Evolutionary conservation across 2,113 vertebrate species (phyloP).

Genomic region (Diadophis punctatus): DNA sequence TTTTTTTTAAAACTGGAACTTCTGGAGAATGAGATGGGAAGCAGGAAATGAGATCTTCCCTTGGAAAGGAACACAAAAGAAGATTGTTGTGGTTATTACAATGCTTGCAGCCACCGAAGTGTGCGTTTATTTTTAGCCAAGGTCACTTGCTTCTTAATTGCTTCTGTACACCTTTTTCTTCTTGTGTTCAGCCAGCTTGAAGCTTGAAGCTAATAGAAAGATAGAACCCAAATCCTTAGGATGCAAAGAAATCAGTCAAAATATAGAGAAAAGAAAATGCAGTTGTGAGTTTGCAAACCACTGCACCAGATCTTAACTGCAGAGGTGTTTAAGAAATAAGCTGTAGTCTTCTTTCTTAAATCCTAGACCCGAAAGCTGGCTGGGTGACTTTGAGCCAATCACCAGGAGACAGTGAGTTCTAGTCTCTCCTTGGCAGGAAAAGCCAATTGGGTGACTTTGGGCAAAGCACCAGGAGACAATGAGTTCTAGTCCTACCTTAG

Average conservation of each 20-base stretch:
- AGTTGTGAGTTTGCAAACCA: background rate
- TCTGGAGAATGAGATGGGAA: background rate
- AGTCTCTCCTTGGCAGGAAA: too few species aligned
- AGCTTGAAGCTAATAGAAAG: background rate
- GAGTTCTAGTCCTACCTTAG: too few species aligned
- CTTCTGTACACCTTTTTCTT: background rate
- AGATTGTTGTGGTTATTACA: background rate
- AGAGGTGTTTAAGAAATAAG: background rate
- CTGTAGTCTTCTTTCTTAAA: background rate
- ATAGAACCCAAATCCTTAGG: background rate
- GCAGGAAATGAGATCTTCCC: background rate
- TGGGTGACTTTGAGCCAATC: too few species aligned
- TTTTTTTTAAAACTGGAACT: background rate
- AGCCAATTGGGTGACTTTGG: rapidly evolving
- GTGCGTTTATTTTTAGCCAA: background rate
- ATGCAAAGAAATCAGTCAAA: background rate
- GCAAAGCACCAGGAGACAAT: too few species aligned
- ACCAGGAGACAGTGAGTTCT: too few species aligned
- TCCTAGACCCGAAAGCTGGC: background rate
- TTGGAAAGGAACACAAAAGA: background rate
- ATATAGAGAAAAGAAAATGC: background rate
- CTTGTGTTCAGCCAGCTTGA: background rate
- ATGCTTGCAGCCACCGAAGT: background rate
- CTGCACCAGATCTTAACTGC: background rate
- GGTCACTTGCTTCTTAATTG: background rate